Base-by-base conservation (phyloP, 2,113 vertebrate genomes). In the Puntigrus tetrazona region DNA sequence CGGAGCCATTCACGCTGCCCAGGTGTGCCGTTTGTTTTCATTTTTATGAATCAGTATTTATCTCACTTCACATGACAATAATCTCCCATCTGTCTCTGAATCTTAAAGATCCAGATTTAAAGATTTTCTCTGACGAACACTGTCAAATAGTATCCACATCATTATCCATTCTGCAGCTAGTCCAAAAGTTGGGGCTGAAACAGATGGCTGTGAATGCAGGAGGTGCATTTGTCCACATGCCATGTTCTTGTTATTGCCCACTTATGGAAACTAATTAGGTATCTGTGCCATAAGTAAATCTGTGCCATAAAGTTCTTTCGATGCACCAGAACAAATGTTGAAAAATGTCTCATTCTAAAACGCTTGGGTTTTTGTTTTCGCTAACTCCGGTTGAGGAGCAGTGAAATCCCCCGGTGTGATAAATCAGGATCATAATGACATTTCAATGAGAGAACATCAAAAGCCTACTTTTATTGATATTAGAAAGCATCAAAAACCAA, bases 121-220 rank as follows among this genome's bases (percentile, higher is more conserved):
- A 90, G 88, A 88, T 90, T 87, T 83, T 86, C 88, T 88, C 82
- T 88, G 86, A 91, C 89, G 89, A 89, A 90, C 84, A 85, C 83
- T 57, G 86, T 88, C 89, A 74, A 55, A 45, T 81, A 84, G 88
- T 87, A 90, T 90, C 73, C 78, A 84, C 77, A 90, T 89, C 91
- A 88, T 90, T 92, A 91, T 91, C 92, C 90, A 88, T 93, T 94
- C 92, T 93, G 92, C 92, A 90, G 82, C 63, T 70, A 81, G 89
- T 92, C 91, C 94, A 92, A 69, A 92, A 93, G 93, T 92, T 90
- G 91, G 89, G 88, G 82, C 88, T 88, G 82, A 85, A 91, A 91
- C 94, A 94, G 94, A 95, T 95, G 94, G 93, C 89, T 88, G 90
- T 87, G 87, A 83, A 94, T 91, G 93, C 93, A 93, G 93, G 92